Base-by-base conservation (phyloP, 2,888 invertebrate species). In the Synergus itoensis region DNA sequence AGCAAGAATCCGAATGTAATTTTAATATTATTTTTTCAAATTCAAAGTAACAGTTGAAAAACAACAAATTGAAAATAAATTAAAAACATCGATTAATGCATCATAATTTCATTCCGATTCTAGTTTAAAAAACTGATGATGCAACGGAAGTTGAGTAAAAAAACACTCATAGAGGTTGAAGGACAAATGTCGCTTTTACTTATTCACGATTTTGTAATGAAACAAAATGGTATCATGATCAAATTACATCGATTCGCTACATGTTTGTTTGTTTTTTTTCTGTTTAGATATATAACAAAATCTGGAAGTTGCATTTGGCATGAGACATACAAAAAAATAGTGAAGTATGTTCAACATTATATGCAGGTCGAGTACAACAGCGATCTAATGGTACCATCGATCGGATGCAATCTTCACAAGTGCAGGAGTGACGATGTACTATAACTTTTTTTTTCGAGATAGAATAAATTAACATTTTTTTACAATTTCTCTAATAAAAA, bases 341-440 rank as follows among this genome's bases (percentile, higher is more conserved):
- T 95, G 76, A 93, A 94, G 86, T 92, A 94, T 85, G 94, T 96
- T 48, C 96, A 97, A 92, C 93, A 94, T 89, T 94, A 94, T 86
- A 96, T 96, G 96, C 88, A 94, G 84, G 93, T 92, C 86, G 93
- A 93, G 80, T 95, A 94, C 87, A 89, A 88, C 84, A 90, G 90
- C 87, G 87, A 90, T 86, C 85, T 91, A 88, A 90, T 91, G 88
- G 84, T 91, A 87, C 90, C 91, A 84, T 85, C 84, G 82, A 88
- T 91, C 82, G 87, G 87, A 87, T 91, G 91, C 87, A 88, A 90
- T 82, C 86, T 85, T 86, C 73, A 73, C 73, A 73, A 73, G 73
- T 84, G 88, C 85, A 86, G 86, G 85, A 81, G 81, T 84, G 83
- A 81, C 80, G 69, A 77, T 81, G 80, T 80, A 73, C 36, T 79